Evolutionary conservation across 2,113 vertebrate genomes (phyloP).

Genomic region (Parus major): DNA sequence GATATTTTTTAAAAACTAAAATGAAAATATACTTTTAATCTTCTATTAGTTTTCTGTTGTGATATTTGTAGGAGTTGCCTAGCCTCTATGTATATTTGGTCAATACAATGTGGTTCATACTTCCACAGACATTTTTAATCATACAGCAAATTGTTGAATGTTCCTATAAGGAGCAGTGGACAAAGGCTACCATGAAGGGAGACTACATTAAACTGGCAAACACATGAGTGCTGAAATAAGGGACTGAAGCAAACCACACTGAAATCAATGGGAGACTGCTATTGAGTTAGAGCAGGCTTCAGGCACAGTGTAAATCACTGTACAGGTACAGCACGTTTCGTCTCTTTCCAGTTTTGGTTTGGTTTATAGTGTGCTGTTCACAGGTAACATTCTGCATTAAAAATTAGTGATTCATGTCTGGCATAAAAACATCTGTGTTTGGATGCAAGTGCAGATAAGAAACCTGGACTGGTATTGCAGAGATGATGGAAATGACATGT

Average conservation of each 20-base stretch:
- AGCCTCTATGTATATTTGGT: not conserved
- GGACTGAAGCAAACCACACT: not conserved
- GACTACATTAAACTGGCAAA: not conserved
- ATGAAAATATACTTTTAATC: not conserved
- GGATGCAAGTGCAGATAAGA: not conserved
- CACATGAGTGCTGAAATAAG: not conserved
- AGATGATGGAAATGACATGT: not conserved
- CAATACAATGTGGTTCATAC: not conserved
- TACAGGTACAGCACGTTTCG: not conserved
- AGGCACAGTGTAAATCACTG: not conserved
- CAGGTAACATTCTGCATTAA: not conserved
- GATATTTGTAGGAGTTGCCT: not conserved
- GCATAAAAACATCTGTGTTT: not conserved
- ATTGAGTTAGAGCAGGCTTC: not conserved
- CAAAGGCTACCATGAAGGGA: not conserved
- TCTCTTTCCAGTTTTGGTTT: not conserved
- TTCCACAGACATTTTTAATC: not conserved
- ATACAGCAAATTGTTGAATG: not conserved
- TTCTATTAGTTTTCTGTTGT: not conserved
- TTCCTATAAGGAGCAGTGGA: not conserved
- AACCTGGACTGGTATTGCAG: not conserved
- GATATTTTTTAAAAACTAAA: not conserved
- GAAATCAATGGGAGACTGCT: conserved; percentile 18
- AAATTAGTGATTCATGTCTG: not conserved
- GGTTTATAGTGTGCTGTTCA: not conserved